Base-by-base conservation (phyloP, 1,140 invertebrate species). In the Lepidurus apus region DNA sequence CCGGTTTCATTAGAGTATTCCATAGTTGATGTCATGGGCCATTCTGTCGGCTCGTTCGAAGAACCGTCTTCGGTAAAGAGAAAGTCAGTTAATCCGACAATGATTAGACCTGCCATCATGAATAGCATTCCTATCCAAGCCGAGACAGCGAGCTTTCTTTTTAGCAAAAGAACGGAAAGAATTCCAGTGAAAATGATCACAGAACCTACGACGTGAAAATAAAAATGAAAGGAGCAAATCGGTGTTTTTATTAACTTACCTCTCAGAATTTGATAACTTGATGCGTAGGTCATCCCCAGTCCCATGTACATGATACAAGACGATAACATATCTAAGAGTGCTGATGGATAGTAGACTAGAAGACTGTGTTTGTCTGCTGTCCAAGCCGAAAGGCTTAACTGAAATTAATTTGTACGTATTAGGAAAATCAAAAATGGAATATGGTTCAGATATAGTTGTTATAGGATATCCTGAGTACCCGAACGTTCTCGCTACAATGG, bases 231-330 rank as follows among this genome's bases (percentile, higher is more conserved):
- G 13, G 6, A 17, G 8, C 13, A 65, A 65, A 65, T 13, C 17
- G 10, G 3, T 9, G 5, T 65, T 9, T 65, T 17, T 9, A 13
- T 13, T 65, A n/a, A n/a, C 7, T 65, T 65, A 65, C 53, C 53
- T 21, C 53, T 65, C 21, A 65, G 21, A n/a, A 65, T 65, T 21
- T 65, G 53, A 65, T 65, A 65, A 65, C 53, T 65, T 17, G 53
- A 65, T 65, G 53, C 53, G n/a, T 65, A 65, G 53, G 53, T 65
- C 53, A 65, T 65, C 53, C 53, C 53, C 53, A 65, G 21, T 1
- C 53, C 53, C 53, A 65, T 65, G 53, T 65, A 65, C 53, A 65
- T 65, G 53, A 65, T 65, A 65, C 53, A 65, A 21, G 53, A 65
- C 13, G 53, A 65, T 65, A 65, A 65, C 53, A 65, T 65, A 65